These are phyloP conservation scores for Saccostrea echinata DNA, from an alignment of 1,140 invertebrate species.

Conservation along the genomic window DNA sequence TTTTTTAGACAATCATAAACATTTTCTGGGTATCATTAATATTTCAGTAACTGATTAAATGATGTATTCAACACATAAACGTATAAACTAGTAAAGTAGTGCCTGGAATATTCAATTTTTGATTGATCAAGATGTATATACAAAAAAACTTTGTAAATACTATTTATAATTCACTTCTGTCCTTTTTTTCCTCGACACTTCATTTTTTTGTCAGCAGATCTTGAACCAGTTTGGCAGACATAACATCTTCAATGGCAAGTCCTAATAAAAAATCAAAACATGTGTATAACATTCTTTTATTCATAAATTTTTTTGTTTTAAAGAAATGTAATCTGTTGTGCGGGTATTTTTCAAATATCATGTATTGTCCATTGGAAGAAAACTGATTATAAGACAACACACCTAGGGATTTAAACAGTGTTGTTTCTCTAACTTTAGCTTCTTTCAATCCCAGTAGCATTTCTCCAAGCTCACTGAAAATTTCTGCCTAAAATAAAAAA, in stretches of 20 bases:
- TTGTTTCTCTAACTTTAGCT: constrained; percentile 68
- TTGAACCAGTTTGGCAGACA: constrained; percentile 80
- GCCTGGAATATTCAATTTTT: too few species aligned
- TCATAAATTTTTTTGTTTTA: too few species aligned
- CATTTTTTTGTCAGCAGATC: constrained; percentile 58
- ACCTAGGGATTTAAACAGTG: constrained; percentile 80
- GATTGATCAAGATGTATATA: too few species aligned
- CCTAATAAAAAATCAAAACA: constrained; percentile 75
- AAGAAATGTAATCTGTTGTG: not conserved
- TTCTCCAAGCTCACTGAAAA: constrained; percentile 79
- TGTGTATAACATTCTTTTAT: too few species aligned
- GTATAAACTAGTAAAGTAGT: too few species aligned
- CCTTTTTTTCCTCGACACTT: not conserved
- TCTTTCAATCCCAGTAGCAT: constrained; percentile 72
- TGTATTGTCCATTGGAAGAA: constrained; percentile 21
- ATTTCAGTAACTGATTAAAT: too few species aligned
- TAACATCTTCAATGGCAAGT: constrained; percentile 82
- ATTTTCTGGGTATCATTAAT: too few species aligned
- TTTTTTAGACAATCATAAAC: too few species aligned
- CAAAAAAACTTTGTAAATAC: too few species aligned
- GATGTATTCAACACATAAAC: too few species aligned
- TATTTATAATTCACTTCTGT: too few species aligned
- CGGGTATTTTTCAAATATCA: not conserved
- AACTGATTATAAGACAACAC: constrained; percentile 59
- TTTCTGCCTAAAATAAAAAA: constrained; percentile 68